Base-by-base conservation (phyloP, 2,113 vertebrate species). In the Nasalis larvatus region DNA sequence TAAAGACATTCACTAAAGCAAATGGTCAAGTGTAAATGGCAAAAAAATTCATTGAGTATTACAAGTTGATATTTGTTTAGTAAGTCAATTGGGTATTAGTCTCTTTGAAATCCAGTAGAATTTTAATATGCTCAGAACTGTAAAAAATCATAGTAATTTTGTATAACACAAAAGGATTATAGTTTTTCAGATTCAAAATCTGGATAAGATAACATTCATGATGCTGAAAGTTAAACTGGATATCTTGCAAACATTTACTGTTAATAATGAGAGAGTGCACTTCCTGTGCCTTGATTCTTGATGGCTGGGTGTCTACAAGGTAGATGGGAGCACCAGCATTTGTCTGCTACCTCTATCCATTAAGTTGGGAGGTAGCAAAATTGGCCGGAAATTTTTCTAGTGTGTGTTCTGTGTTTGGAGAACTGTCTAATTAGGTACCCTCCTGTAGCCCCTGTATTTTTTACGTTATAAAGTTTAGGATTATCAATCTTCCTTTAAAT, bases 1-100 rank as follows among this genome's bases (percentile, higher is more conserved):
- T 92, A 97, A 98, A 98, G 60, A 98, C 9, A 83, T 97, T 96
- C 94, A 97, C 95, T 97, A 90, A 96, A 98, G 98, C 98, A 95
- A 97, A 98, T 97, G 37, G 37, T 96, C 97, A 97, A 92, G 69
- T 95, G 91, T 95, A 95, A 98, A 97, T 60, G 71, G 76, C 86
- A 96, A 97, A 97, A 98, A 92, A 97, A 76, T 66, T 95, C 96
- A 97, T 66, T 45, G 7, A 76, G 58, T 96, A 96, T 97, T 97
- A 96, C 88, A 98, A 97, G 93, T 91, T 93, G 66, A 52, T 95
- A 89, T 94, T 97, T 96, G 54, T 96, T 49, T 87, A 95, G 77
- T 91, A 96, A 97, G 89, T 97, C 96, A 98, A 92, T 95, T 95
- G 58, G 82, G 90, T 92, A 60, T 84, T 95, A 96, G 63, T 94